Percentiles rank a stretch among this genome's conserved stretches.
Evolutionary conservation across 2,113 vertebrate genomes (phyloP).

Genomic region (Pluvianellus socialis): DNA sequence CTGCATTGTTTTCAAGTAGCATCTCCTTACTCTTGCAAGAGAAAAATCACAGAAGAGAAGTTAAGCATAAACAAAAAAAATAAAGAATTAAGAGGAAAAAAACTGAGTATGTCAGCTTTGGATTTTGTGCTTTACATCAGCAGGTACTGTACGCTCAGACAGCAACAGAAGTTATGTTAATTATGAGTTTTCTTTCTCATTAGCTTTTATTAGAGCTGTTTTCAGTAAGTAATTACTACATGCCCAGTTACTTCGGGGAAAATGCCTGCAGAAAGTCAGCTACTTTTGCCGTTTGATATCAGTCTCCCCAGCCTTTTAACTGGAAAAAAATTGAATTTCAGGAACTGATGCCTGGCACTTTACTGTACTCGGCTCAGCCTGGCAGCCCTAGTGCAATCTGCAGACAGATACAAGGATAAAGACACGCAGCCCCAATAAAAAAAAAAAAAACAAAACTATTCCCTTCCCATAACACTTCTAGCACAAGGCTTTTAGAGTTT

Average conservation of each 20-base stretch:
- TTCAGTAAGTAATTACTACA: neutral
- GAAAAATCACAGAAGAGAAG: neutral
- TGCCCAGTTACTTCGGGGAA: neutral
- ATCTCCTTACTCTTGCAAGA: neutral
- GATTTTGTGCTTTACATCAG: neutral
- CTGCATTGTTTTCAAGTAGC: neutral
- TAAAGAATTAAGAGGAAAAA: neutral
- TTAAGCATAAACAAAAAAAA: neutral
- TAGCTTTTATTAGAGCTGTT: neutral
- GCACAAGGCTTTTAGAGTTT: neutral
- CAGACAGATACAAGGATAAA: neutral
- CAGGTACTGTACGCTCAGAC: neutral
- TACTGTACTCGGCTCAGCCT: neutral
- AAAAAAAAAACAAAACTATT: neutral
- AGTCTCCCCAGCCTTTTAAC: neutral
- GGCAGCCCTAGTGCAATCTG: neutral
- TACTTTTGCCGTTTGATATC: neutral
- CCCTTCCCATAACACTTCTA: neutral
- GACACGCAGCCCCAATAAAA: neutral
- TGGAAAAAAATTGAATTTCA: neutral
- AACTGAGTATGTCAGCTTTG: neutral
- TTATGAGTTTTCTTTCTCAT: neutral
- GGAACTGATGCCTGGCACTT: neutral
- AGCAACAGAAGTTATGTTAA: neutral
- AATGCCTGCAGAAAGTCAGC: neutral